phyloP scores from a whole-genome alignment of 30 jellyfish, hydroid and myxozoan genomes.

The Hydractinia symbiolongicarpus region DNA sequence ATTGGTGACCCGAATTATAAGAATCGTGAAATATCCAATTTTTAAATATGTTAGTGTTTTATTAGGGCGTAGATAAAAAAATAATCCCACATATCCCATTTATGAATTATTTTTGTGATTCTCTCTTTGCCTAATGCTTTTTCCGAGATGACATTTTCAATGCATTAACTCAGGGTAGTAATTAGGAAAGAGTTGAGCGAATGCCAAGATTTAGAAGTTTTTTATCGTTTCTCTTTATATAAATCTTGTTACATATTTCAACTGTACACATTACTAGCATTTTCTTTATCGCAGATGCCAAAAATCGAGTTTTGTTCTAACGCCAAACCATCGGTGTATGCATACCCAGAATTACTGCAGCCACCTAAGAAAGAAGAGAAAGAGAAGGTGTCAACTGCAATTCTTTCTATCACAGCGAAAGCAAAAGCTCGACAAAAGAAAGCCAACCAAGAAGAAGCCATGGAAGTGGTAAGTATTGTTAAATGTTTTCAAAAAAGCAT shows the following conservation, averaged over 20 bases:
- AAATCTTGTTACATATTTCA: neutral
- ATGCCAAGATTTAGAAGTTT: neutral
- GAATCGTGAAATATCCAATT: no score
- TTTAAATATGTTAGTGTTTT: no score
- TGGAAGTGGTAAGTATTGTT: slow-evolving; percentile 71
- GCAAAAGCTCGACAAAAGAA: slow-evolving; percentile 71
- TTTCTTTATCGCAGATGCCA: slow-evolving; percentile 77
- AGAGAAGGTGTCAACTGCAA: slow-evolving; percentile 93
- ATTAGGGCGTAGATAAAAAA: no score
- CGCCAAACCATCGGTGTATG: slow-evolving; percentile 94
- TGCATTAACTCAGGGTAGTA: no score
- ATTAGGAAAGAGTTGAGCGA: no score
- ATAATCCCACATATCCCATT: no score
- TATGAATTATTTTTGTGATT: neutral
- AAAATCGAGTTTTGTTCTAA: slow-evolving; percentile 73
- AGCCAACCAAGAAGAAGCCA: slow-evolving; percentile 76
- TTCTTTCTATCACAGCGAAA: slow-evolving; percentile 81
- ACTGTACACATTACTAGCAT: neutral
- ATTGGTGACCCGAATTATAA: no score
- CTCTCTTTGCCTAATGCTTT: no score
- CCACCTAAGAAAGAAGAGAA: slow-evolving; percentile 96
- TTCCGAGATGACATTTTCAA: no score
- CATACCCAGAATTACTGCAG: slow-evolving; percentile 89
- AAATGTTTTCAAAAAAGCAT: no score
- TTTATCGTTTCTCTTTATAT: neutral